Evolutionary conservation across 2,888 invertebrate genomes (phyloP), one percentile per base, ranked within the genome.

Genomic region (Nebria brevicollis): DNA sequence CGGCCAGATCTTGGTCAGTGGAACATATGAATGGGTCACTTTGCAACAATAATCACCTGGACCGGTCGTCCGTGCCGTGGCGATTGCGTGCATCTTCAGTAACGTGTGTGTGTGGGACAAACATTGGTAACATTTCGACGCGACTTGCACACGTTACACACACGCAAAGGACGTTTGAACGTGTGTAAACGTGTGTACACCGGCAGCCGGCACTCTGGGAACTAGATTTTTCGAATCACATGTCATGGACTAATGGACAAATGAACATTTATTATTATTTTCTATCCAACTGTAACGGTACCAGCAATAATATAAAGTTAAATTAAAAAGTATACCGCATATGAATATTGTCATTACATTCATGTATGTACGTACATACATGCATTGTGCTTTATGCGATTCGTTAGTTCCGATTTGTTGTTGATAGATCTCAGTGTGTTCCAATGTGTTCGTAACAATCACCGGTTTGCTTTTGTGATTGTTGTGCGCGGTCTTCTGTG

Each of bases 251-350:
- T 87, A 87, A 86, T 87, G 87, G 87, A 83, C 86, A 84, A 85
- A 85, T 85, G 87, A 88, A 88, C 87, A 86, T 87, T 85, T 88
- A 86, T 88, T 86, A 88, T 88, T 87, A 87, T 85, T 86, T 86
- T 86, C 54, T 8, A 54, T 54, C 54, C 54, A 84, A 84, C 84
- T 83, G 84, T 87, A 87, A 87, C 87, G 87, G 88, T 85, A 85
- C 82, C 75, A 42, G 25, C 79, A 75, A 80, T 75, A 65, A 65
- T 75, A 70, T 80, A 65, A 54, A 43, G 79, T 66, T 72, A 75
- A 80, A 80, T 72, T 75, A 72, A 26, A 66, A 42, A 79, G 64
- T 74, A 15, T 68, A 66, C 70, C 70, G 80, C 72, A 75, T 70
- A 80, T 72, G 73, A 11, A 43, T 73, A 13, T 41, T 73, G 73